Evolutionary conservation across 1,140 invertebrate genomes (phyloP).

Genomic region (Gonioctena quinquepunctata): DNA sequence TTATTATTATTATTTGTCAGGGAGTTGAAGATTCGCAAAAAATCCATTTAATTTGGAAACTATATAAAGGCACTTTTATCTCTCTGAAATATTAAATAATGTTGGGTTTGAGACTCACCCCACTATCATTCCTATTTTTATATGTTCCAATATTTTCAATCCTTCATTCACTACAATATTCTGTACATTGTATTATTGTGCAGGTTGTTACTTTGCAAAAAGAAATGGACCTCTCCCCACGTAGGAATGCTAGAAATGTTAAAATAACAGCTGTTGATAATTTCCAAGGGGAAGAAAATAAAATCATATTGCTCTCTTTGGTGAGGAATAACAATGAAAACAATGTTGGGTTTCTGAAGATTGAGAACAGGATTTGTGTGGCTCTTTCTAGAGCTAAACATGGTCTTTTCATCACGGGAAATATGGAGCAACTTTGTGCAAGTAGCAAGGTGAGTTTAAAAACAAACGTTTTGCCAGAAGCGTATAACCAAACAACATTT

Average conservation of each 20-base stretch:
- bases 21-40: too few relatives aligned
- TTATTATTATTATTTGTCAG: too few relatives aligned
- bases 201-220: neutral
- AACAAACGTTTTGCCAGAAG: too few relatives aligned
- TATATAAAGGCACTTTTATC: too few relatives aligned
- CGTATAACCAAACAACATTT: too few relatives aligned
- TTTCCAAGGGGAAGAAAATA: constrained; percentile 84
- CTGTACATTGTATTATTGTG: too few relatives aligned
- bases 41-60: too few relatives aligned
- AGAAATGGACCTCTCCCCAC: neutral
- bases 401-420: constrained; percentile 68
- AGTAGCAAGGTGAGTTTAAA: constrained; percentile 34
- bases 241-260: constrained; percentile 46
- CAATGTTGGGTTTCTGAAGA: constrained; percentile 78
- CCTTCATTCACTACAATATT: too few relatives aligned
- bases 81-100: too few relatives aligned
- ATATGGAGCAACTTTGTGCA: constrained; percentile 42
- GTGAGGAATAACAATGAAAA: constrained; percentile 73
- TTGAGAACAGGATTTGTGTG: constrained; percentile 80
- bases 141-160: too few relatives aligned
- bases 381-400: constrained; percentile 79
- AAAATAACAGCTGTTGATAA: constrained; percentile 76
- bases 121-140: too few relatives aligned
- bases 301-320: constrained; percentile 82
- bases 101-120: too few relatives aligned